Conservation (phyloP, 2,888 invertebrate genomes). For the Anticlea derivata region DNA sequence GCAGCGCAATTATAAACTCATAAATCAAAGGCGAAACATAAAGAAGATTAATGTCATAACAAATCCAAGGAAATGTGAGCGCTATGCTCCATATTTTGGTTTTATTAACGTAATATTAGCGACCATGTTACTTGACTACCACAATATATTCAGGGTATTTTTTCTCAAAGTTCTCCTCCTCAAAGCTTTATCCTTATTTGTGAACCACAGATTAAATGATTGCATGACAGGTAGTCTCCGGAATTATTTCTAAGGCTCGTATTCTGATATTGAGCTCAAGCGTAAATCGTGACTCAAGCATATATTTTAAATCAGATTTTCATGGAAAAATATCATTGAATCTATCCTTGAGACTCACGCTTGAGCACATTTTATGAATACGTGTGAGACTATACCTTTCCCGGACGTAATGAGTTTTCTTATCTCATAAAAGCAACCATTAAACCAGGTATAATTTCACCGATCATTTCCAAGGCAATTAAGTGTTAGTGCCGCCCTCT, state of each 20-base stretch:
- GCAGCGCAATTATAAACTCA: conserved; percentile 24
- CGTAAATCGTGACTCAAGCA: too few species aligned
- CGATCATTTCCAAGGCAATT: conserved; percentile 33
- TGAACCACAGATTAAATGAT: too few species aligned
- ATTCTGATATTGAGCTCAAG: too few species aligned
- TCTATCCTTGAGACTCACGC: too few species aligned
- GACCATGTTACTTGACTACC: not conserved
- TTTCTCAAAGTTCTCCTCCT: too few species aligned
- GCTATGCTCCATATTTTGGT: conserved; percentile 10
- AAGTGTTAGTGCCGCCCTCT: conserved; percentile 28
- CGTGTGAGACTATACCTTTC: conserved; percentile 7
- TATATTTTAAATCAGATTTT: too few species aligned
- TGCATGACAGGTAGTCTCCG: too few species aligned
- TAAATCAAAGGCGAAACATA: conserved; percentile 23
- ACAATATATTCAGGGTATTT: too few species aligned
- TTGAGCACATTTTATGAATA: too few species aligned
- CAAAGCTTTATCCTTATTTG: too few species aligned
- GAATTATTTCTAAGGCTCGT: too few species aligned
- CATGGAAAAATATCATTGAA: too few species aligned
- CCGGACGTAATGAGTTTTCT: conserved; percentile 16
- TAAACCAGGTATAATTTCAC: conserved; percentile 22
- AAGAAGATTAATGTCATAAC: conserved; percentile 26
- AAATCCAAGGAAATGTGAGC: conserved; percentile 16
- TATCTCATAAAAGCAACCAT: conserved; percentile 23
- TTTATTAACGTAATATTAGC: conserved; percentile 6